Evolutionary conservation across 2,113 vertebrate species (phyloP).

Genomic region (Ovis canadensis): DNA sequence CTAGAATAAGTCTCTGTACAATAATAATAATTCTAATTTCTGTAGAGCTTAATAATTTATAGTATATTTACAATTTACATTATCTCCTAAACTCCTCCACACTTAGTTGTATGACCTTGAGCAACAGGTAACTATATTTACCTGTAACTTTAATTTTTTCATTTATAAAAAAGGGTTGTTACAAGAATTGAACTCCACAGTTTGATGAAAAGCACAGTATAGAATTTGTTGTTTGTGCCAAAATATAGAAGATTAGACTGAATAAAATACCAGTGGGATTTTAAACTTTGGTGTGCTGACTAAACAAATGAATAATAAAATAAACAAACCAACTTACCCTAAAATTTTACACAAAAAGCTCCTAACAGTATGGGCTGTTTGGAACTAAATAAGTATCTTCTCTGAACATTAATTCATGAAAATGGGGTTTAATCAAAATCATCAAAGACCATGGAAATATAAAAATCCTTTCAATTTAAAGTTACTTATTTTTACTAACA

Average conservation of each 20-base stretch:
- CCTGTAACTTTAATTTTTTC: neutral
- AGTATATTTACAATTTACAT: neutral
- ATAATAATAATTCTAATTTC: neutral
- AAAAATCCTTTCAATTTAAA: neutral
- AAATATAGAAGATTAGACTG: constrained; percentile 20
- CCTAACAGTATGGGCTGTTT: neutral
- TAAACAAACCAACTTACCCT: neutral
- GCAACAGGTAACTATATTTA: neutral
- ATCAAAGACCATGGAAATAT: constrained; percentile 30
- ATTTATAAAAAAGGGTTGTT: neutral
- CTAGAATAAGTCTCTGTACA: neutral
- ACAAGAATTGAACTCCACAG: neutral
- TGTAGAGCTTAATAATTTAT: neutral
- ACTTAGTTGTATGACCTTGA: neutral
- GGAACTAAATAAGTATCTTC: constrained; percentile 13
- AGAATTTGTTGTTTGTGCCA: neutral
- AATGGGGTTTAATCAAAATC: constrained; percentile 39
- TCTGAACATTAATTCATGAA: neutral
- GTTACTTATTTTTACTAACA: constrained; percentile 21
- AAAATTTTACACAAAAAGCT: constrained; percentile 34
- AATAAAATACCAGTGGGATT: constrained; percentile 47
- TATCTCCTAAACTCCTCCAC: neutral
- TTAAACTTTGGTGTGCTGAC: constrained; percentile 37
- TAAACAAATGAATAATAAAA: neutral
- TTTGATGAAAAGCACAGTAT: neutral